Percentiles rank a stretch among this genome's conserved stretches.
These are phyloP conservation scores for Heloderma charlesbogerti DNA, from an alignment of 2,113 vertebrate species.

Conservation along the genomic window DNA sequence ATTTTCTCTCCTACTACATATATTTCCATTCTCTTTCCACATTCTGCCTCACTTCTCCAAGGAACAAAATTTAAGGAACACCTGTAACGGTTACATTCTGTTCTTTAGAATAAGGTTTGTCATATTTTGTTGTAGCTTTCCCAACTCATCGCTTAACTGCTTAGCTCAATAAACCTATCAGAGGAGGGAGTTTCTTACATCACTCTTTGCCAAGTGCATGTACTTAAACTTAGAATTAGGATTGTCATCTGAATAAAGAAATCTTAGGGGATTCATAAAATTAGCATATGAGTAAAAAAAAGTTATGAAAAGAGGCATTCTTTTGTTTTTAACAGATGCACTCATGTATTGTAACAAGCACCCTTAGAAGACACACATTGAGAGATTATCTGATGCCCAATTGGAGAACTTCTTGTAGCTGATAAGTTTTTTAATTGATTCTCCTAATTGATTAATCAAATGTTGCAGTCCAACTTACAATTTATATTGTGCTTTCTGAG, in stretches of 20 bases:
- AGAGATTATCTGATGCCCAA: no score
- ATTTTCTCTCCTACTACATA: not conserved
- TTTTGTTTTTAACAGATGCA: no score
- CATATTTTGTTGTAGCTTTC: no score
- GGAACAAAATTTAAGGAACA: not conserved
- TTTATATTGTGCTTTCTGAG: not conserved
- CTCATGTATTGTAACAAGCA: no score
- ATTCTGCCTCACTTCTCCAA: not conserved
- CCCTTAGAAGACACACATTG: no score
- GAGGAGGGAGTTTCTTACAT: not conserved
- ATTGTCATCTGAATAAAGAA: not conserved
- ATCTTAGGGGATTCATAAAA: not conserved
- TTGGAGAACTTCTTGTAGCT: no score
- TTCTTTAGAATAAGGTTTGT: not conserved
- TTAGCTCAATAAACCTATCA: no score
- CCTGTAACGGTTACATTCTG: not conserved
- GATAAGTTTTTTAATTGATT: no score
- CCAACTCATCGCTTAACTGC: not conserved
- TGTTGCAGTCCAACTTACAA: not conserved
- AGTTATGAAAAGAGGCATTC: no score
- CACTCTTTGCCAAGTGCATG: not conserved
- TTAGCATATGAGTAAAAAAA: not conserved
- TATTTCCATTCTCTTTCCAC: not conserved
- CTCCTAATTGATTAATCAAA: not conserved
- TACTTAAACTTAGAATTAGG: not conserved